Evolutionary conservation across 2,113 vertebrate species (phyloP).

Genomic region (Phaethornis superciliosus): DNA sequence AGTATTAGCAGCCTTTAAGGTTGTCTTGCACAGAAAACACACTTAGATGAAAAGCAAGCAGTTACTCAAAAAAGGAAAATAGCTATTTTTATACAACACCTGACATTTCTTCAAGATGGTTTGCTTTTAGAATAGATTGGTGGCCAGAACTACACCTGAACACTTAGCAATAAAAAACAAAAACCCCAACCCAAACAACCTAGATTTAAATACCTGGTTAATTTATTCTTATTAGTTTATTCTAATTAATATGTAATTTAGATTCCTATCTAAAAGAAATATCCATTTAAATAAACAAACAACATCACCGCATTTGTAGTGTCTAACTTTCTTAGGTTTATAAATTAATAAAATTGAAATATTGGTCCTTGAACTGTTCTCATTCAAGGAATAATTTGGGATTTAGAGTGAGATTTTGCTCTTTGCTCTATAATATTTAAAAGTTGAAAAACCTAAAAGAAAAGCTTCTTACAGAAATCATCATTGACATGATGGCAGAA

Average conservation of each 20-base stretch:
- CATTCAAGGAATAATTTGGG: background rate
- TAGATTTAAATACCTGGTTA: background rate
- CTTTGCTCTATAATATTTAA: background rate
- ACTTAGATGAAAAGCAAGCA: background rate
- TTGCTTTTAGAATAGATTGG: background rate
- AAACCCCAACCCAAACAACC: accelerated
- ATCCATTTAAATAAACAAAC: background rate
- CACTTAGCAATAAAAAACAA: background rate
- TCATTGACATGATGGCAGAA: background rate
- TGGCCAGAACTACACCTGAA: background rate
- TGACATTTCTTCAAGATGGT: background rate
- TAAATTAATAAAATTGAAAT: background rate
- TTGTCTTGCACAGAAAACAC: background rate
- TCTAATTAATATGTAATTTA: background rate
- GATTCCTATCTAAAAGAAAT: background rate
- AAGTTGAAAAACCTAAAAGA: background rate
- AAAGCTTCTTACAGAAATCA: background rate
- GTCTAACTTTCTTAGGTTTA: background rate
- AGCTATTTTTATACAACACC: background rate
- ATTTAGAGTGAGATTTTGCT: background rate
- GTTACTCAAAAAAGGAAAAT: background rate
- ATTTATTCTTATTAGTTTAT: background rate
- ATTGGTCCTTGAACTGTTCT: background rate
- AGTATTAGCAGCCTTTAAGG: background rate
- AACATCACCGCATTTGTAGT: background rate